phyloP scores from a whole-genome alignment of 2,113 vertebrate species.

The Toxotes jaculatrix region DNA sequence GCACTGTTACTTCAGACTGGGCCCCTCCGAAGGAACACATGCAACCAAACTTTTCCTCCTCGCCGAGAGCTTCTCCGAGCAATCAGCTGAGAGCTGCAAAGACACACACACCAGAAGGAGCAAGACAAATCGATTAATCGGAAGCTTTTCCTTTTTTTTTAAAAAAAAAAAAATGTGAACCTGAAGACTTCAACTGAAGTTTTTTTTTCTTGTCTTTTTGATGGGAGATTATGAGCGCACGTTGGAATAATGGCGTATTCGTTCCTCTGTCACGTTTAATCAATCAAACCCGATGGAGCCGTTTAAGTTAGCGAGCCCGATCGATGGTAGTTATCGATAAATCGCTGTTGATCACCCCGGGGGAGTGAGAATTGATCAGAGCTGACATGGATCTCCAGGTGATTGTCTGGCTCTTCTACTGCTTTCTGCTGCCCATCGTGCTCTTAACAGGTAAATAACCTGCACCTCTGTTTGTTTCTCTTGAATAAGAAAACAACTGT shows the following conservation, averaged over 20 bases:
- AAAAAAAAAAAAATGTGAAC: background rate
- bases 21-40: slow-evolving; percentile 37
- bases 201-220: background rate
- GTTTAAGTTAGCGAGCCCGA: background rate
- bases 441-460: slow-evolving; percentile 70
- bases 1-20: slow-evolving; percentile 33
- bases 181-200: background rate
- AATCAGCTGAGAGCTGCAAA: background rate
- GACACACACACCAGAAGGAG: background rate
- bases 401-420: slow-evolving; percentile 71
- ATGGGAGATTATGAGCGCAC: slow-evolving; percentile 18
- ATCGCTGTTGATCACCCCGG: background rate
- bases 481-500: background rate
- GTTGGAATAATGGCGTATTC: background rate
- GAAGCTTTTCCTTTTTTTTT: slow-evolving; percentile 1
- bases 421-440: slow-evolving; percentile 65
- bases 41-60: slow-evolving; percentile 1
- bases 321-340: background rate
- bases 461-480: background rate
- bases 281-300: slow-evolving; percentile 23
- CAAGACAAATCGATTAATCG: background rate
- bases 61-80: background rate
- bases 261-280: background rate
- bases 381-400: slow-evolving; percentile 78
- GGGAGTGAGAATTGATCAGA: background rate